These are phyloP conservation scores for Stigmatopora argus DNA, from an alignment of 2,113 vertebrate species.

Conservation along the genomic window DNA sequence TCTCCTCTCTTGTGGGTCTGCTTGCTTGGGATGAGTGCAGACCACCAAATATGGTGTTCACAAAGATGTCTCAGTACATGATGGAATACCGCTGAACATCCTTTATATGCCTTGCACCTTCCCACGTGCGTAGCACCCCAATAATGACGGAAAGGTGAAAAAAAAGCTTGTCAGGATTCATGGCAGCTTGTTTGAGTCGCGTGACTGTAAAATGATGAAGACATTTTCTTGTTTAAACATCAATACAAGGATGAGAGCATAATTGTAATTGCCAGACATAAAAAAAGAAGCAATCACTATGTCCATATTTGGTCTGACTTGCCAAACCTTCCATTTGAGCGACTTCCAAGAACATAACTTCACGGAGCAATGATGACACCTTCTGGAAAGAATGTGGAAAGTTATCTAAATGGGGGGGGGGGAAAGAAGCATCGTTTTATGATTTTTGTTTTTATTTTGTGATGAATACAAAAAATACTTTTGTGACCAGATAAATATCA, in stretches of 20 bases:
- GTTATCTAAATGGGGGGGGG: neutral
- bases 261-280: slow-evolving; percentile 40
- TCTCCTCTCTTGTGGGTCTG: slow-evolving; percentile 40
- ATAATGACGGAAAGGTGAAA: neutral
- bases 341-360: slow-evolving; percentile 29
- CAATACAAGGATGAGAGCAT: slow-evolving; percentile 41
- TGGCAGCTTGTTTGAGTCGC: neutral
- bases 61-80: slow-evolving; percentile 26
- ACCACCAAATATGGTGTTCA: slow-evolving; percentile 67
- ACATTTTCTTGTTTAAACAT: slow-evolving; percentile 20
- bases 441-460: slow-evolving; percentile 63
- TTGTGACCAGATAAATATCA: slow-evolving; percentile 77
- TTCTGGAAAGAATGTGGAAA: slow-evolving; percentile 62
- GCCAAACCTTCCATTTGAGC: slow-evolving; percentile 33
- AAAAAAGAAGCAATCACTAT: slow-evolving; percentile 47
- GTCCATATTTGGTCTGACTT: slow-evolving; percentile 69
- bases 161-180: neutral
- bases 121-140: neutral
- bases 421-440: slow-evolving; percentile 32
- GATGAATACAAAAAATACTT: slow-evolving; percentile 84
- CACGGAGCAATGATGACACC: slow-evolving; percentile 58
- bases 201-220: slow-evolving; percentile 12
- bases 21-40: slow-evolving; percentile 48
- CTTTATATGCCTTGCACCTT: slow-evolving; percentile 4
- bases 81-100: slow-evolving; percentile 23